These are phyloP conservation scores for Streptopelia turtur DNA, from an alignment of 2,797 vertebrate species.

Conservation along the genomic window DNA sequence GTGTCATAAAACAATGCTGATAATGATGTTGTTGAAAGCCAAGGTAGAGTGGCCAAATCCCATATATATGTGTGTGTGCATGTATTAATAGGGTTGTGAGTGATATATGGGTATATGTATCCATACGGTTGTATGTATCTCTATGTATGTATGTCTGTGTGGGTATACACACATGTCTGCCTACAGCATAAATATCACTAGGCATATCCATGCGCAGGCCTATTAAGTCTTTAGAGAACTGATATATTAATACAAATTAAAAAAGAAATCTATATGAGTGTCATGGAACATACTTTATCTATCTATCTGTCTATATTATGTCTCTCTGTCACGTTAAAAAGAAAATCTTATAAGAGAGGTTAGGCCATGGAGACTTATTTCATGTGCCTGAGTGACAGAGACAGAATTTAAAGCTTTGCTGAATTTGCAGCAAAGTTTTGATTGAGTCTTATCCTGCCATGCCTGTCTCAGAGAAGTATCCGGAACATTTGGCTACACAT, in stretches of 20 bases:
- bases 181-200: constrained; percentile 5
- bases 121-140: neutral
- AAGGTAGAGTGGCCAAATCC: neutral
- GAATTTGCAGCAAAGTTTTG: constrained; percentile 75
- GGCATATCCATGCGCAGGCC: neutral
- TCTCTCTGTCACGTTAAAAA: constrained; percentile 17
- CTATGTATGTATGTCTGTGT: neutral
- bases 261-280: neutral
- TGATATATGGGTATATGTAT: neutral
- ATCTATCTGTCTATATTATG: constrained; percentile 10
- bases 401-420: constrained; percentile 66
- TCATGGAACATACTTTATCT: neutral
- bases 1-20: constrained; percentile 55
- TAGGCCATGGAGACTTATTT: constrained; percentile 31
- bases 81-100: neutral
- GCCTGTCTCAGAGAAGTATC: constrained; percentile 70
- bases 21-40: constrained; percentile 45
- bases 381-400: constrained; percentile 37
- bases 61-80: neutral
- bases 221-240: neutral
- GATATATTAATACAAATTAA: constrained; percentile 31
- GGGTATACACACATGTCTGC: neutral
- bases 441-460: constrained; percentile 79
- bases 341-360: neutral
- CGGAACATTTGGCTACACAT: constrained; percentile 73